Conservation (phyloP, 2,888 invertebrate genomes). For the Adineta ricciae region DNA sequence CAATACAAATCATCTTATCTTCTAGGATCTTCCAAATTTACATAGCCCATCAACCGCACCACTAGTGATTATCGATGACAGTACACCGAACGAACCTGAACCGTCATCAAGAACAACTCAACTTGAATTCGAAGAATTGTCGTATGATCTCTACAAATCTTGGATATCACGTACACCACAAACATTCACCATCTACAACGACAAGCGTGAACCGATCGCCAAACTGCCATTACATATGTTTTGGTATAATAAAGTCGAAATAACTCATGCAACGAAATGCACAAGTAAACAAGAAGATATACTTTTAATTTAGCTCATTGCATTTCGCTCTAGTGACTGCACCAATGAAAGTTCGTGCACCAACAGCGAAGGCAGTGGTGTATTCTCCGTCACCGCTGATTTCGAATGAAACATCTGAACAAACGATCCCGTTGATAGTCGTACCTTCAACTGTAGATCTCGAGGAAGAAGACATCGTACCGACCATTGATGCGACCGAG, state of each 20-base stretch:
- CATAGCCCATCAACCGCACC: not conserved
- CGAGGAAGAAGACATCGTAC: not conserved
- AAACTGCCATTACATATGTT: not conserved
- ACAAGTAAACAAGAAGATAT: not conserved
- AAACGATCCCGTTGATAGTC: not conserved
- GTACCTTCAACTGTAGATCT: not conserved
- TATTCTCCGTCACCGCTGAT: no score
- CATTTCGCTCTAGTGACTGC: not conserved
- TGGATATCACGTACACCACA: not conserved
- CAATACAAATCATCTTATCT: no score
- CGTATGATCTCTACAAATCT: not conserved
- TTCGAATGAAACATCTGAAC: not conserved
- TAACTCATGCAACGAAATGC: conserved; percentile 10
- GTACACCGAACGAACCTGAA: not conserved
- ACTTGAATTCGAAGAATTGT: not conserved
- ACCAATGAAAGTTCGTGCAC: not conserved
- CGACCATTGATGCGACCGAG: no score
- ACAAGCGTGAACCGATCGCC: not conserved
- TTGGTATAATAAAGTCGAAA: conserved; percentile 11
- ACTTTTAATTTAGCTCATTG: not conserved
- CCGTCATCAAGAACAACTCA: not conserved
- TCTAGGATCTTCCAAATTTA: not conserved
- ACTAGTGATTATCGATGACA: not conserved
- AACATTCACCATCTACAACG: not conserved
- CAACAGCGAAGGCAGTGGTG: not conserved